Conservation (phyloP, 2,113 vertebrate genomes). For the Synodontis membranacea region DNA sequence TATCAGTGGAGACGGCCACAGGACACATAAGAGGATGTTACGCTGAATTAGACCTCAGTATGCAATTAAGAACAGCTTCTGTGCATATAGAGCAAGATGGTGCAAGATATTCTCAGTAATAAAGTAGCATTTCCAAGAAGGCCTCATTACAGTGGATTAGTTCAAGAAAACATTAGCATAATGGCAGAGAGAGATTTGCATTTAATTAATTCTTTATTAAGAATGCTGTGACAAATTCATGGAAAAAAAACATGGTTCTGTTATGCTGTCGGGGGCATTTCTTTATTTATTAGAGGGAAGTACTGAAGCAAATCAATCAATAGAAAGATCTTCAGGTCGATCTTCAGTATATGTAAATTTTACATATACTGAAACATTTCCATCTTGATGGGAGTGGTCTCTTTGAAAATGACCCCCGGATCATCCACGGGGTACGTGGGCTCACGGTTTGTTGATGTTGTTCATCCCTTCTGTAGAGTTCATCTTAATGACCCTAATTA, state of each 20-base stretch:
- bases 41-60: conserved; percentile 25
- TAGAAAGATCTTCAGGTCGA: neutral
- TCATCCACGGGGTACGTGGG: neutral
- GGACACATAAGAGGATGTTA: conserved; percentile 62
- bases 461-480: neutral
- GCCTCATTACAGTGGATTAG: neutral
- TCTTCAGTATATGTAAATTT: neutral
- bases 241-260: neutral
- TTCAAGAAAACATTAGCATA: neutral
- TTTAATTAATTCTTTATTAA: neutral
- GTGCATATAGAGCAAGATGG: neutral
- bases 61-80: conserved; percentile 23
- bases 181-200: neutral
- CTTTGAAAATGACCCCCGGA: neutral
- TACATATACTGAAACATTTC: neutral
- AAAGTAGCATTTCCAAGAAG: neutral
- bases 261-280: neutral
- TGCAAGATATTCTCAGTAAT: conserved; percentile 4
- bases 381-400: neutral
- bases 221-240: neutral
- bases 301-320: neutral
- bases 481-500: too few species aligned
- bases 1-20: conserved; percentile 49
- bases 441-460: neutral
- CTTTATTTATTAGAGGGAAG: neutral